Evolutionary conservation across 1,140 invertebrate species (phyloP).

Genomic region (Andrena cerasifolii): DNA sequence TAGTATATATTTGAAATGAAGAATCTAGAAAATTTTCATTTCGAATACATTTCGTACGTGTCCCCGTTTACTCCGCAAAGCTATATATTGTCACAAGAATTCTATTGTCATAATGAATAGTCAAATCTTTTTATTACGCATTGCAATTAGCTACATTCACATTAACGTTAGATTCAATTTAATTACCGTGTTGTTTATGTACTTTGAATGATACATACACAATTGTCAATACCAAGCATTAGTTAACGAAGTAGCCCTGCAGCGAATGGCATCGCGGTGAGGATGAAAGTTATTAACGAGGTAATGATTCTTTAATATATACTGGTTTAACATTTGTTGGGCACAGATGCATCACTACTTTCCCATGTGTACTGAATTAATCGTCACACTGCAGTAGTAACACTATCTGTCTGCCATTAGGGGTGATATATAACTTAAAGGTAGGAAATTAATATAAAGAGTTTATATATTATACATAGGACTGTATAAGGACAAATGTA

Average conservation of each 20-base stretch:
- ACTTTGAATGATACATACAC: not conserved
- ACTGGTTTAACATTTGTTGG: not conserved
- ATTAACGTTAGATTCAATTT: not conserved
- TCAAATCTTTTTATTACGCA: not conserved
- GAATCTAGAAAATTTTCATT: conserved; percentile 1
- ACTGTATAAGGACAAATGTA: conserved; percentile 57
- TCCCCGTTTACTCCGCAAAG: not conserved
- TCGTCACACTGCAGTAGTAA: conserved; percentile 27
- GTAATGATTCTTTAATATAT: conserved; percentile 9
- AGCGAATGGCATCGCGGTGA: conserved; percentile 8
- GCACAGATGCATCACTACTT: conserved; percentile 17
- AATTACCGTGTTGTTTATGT: conserved; percentile 2
- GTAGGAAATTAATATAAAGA: conserved; percentile 50
- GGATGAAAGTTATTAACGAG: not conserved
- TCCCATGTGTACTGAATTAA: conserved; percentile 19
- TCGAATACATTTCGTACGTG: not conserved
- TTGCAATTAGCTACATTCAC: conserved; percentile 12
- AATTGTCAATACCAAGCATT: not conserved
- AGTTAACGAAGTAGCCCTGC: not conserved
- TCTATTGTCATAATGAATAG: conserved; percentile 10
- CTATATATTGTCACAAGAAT: conserved; percentile 25
- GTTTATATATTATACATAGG: conserved; percentile 48
- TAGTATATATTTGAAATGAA: not conserved
- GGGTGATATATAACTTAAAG: conserved; percentile 36
- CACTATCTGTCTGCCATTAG: conserved; percentile 32